Base-by-base conservation (phyloP, 2,113 vertebrate genomes). In the Macaca nemestrina region DNA sequence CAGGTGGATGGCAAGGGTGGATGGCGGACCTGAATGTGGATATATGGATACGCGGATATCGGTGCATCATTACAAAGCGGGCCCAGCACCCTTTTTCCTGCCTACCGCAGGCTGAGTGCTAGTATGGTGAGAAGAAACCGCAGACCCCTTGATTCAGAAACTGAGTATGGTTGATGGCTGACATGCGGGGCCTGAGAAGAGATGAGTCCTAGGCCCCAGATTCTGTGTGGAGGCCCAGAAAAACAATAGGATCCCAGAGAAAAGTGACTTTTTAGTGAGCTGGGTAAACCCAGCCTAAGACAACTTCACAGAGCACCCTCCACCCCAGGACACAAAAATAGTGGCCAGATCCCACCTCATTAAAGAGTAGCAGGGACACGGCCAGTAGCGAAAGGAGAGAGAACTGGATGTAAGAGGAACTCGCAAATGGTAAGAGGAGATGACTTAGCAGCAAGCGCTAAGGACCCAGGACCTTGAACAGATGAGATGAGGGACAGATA, bases 171-270 rank as follows among this genome's bases (percentile, higher is more conserved):
- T 64, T 64, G 61, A 57, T 30, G 83, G 57, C 27, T 73, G 13
- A 48, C 6, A 4, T 23, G 25, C 3, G 45, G 5, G 35, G 14
- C 57, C 86, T 68, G 27, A 84, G 50, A 80, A 86, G 13, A 79
- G 18, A 70, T 23, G 22, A 23, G 20, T 68, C n/a, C 18, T 83
- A 13, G 38, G 10, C 20, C 45, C 38, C 50, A 78, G 27, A 25
- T 22, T 45, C 9, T n/a, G 55, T 78, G 59, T 6, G 2, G 45
- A 75, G 11, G 2, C 23, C 75, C 81, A 67, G 38, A 55, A 82
- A 80, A 93, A 67, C 18, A 55, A 35, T 8, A 92, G 40, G 38
- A 67, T 9, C 25, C 52, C 32, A 94, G 61, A 94, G 11, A 90
- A 40, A 90, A 5, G 2, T 32, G 22, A 57, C 43, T 55, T 80